A percentile compares a stretch with the other conserved stretches of the same genome.
Conservation (phyloP, 2,797 vertebrate species). For the Pogoniulus pusillus region DNA sequence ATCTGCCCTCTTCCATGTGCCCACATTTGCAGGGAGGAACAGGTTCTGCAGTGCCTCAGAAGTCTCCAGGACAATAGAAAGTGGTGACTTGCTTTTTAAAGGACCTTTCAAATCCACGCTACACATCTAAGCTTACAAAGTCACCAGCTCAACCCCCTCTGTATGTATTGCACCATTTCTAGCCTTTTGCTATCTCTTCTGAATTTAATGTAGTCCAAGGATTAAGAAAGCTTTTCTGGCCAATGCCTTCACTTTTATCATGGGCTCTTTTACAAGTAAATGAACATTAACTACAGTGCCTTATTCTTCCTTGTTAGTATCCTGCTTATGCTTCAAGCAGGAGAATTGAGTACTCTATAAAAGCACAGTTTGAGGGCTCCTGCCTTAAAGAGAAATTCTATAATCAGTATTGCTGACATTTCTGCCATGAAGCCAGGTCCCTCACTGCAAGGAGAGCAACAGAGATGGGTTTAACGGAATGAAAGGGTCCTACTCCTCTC, state of each 20-base stretch:
- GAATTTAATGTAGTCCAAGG: neutral
- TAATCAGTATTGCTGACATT: neutral
- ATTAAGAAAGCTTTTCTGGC: neutral
- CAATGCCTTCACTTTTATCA: neutral
- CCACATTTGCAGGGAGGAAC: neutral
- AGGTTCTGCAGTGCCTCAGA: neutral
- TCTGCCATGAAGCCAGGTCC: neutral
- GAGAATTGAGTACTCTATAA: neutral
- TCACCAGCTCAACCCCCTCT: neutral
- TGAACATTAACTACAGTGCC: neutral
- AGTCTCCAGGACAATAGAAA: neutral
- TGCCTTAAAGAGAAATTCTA: neutral
- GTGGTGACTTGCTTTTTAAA: neutral
- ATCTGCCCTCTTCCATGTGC: neutral
- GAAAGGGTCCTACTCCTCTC: neutral
- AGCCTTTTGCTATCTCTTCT: neutral
- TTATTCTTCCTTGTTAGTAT: neutral
- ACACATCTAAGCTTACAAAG: neutral
- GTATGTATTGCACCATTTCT: neutral
- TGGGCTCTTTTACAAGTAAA: neutral
- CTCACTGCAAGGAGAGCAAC: neutral
- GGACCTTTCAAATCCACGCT: neutral
- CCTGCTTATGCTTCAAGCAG: neutral
- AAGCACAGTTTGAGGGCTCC: neutral
- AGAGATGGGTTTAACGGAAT: neutral